Evolutionary conservation across 2,888 invertebrate genomes (phyloP).

Genomic region (Ecliptopera silaceata): DNA sequence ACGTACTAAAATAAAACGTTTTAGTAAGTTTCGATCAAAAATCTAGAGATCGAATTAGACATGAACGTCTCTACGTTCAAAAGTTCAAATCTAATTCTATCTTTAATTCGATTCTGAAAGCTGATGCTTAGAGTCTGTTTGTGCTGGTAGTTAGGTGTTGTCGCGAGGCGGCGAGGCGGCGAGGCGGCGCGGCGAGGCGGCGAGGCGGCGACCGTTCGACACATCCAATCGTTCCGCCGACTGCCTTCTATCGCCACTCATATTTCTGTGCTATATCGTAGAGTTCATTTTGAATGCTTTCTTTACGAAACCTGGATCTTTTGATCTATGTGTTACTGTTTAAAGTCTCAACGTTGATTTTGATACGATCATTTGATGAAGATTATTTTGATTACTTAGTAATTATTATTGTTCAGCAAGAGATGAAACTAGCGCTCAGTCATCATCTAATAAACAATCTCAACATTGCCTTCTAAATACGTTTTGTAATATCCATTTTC

Average conservation of each 20-base stretch:
- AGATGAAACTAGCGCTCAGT: too few relatives aligned
- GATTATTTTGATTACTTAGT: too few relatives aligned
- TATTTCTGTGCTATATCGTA: background rate
- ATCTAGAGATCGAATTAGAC: too few relatives aligned
- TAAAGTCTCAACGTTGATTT: background rate
- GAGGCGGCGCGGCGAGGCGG: background rate
- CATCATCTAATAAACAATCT: background rate
- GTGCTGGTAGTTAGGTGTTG: background rate
- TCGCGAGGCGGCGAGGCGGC: too few relatives aligned
- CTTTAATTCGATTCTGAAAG: too few relatives aligned
- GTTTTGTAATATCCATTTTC: constrained; percentile 18
- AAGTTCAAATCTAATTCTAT: too few relatives aligned
- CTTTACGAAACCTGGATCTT: background rate
- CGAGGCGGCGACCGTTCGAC: constrained; percentile 4
- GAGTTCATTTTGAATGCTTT: constrained; percentile 1
- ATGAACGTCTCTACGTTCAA: too few relatives aligned
- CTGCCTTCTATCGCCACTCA: constrained; percentile 13
- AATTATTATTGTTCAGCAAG: too few relatives aligned
- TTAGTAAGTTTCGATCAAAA: too few relatives aligned
- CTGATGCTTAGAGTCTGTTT: too few relatives aligned
- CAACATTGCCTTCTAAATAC: constrained; percentile 6
- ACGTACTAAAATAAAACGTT: too few relatives aligned
- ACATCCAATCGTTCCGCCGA: constrained; percentile 15
- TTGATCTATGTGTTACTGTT: background rate
- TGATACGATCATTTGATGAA: background rate